A percentile compares a stretch with the other conserved stretches of the same genome.
Evolutionary conservation across 2,888 invertebrate species (phyloP).

Genomic region (Cyclophora albipunctata): DNA sequence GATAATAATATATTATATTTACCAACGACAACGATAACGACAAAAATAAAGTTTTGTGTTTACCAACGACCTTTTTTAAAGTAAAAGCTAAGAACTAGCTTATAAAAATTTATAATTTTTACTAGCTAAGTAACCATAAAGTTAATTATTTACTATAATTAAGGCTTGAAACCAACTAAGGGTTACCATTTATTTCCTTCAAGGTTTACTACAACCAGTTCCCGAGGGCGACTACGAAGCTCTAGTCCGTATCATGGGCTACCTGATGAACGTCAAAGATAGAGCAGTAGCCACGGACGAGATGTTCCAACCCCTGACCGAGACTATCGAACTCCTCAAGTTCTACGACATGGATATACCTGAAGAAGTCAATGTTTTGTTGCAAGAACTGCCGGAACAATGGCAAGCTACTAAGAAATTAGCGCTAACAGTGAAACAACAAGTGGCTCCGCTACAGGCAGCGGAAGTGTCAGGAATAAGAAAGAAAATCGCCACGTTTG

Average conservation of each 20-base stretch:
- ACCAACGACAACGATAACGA: too few relatives aligned
- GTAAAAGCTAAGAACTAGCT: too few relatives aligned
- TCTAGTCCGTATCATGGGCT: slow-evolving; percentile 95
- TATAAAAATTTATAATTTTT: too few relatives aligned
- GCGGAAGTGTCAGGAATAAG: slow-evolving; percentile 94
- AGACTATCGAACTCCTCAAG: slow-evolving; percentile 93
- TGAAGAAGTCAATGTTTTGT: slow-evolving; percentile 93
- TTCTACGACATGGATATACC: slow-evolving; percentile 97
- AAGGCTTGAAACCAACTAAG: too few relatives aligned
- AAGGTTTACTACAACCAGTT: slow-evolving; percentile 79
- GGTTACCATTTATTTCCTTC: too few relatives aligned
- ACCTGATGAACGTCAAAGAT: slow-evolving; percentile 93
- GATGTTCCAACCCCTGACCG: slow-evolving; percentile 95
- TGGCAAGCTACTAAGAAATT: slow-evolving; percentile 97
- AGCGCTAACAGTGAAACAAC: slow-evolving; percentile 92
- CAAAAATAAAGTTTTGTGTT: too few relatives aligned
- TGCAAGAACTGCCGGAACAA: slow-evolving; percentile 95
- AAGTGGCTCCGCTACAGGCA: slow-evolving; percentile 95
- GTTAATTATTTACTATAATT: too few relatives aligned
- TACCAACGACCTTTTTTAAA: too few relatives aligned
- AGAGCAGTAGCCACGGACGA: slow-evolving; percentile 90
- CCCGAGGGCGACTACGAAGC: slow-evolving; percentile 92
- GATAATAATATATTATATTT: too few relatives aligned
- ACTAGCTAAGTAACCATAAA: too few relatives aligned
- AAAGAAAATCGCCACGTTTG: slow-evolving; percentile 89